These are phyloP conservation scores for Drosophila mettleri DNA, from an alignment of 2,888 invertebrate genomes.

Conservation along the genomic window DNA sequence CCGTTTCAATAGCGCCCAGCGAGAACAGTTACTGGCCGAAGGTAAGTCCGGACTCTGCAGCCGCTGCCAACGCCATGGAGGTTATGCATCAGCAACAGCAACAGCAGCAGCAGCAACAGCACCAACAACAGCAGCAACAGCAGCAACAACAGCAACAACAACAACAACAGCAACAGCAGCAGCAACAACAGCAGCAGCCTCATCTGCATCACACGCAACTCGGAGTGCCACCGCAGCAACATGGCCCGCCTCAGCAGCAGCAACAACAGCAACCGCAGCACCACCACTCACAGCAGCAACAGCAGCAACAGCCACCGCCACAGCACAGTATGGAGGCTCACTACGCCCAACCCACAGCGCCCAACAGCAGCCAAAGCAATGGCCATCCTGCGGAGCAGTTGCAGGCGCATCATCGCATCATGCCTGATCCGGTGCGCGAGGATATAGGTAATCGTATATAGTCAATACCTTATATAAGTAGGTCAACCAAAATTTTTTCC, in stretches of 20 bases:
- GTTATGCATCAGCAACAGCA: slow-evolving; percentile 88
- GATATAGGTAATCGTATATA: slow-evolving; percentile 84
- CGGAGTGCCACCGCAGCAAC: slow-evolving; percentile 86
- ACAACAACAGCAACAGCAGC: slow-evolving; percentile 71
- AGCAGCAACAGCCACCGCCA: slow-evolving; percentile 87
- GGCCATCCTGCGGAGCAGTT: slow-evolving; percentile 88
- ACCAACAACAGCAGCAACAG: slow-evolving; percentile 87
- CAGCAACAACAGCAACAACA: slow-evolving; percentile 84
- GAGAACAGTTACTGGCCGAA: slow-evolving; percentile 92
- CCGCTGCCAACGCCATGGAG: slow-evolving; percentile 87
- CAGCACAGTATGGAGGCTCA: slow-evolving; percentile 87
- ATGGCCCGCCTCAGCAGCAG: slow-evolving; percentile 84
- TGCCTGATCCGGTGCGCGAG: slow-evolving; percentile 86
- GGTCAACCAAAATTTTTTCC: neutral
- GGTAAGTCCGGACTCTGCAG: slow-evolving; percentile 91
- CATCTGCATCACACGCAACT: slow-evolving; percentile 87
- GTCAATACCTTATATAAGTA: neutral
- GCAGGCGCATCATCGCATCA: slow-evolving; percentile 88
- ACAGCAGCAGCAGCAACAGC: slow-evolving; percentile 85
- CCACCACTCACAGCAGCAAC: slow-evolving; percentile 85
- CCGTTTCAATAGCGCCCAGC: slow-evolving; percentile 82
- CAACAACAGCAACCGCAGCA: slow-evolving; percentile 84
- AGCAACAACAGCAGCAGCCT: slow-evolving; percentile 84
- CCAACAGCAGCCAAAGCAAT: slow-evolving; percentile 86
- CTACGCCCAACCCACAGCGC: slow-evolving; percentile 86